A percentile compares a stretch with the other conserved stretches of the same genome.
Evolutionary conservation across 2,113 vertebrate genomes (phyloP).

Genomic region (Oncorhynchus clarkii): DNA sequence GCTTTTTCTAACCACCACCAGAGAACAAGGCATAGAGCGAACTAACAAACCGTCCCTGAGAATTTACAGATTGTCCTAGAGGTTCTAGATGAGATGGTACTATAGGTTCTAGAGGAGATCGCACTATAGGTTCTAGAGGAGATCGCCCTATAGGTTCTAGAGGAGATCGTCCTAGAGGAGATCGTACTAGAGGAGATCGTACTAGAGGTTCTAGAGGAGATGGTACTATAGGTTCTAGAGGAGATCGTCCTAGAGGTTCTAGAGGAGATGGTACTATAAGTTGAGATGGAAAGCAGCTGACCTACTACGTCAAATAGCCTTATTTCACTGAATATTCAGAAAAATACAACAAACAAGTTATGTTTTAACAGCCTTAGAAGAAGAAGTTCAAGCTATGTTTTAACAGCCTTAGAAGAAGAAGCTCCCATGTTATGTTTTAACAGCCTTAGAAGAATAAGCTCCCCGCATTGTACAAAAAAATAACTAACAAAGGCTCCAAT

Average conservation of each 20-base stretch:
- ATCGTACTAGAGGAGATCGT: neutral
- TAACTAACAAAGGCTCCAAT: constrained; percentile 75
- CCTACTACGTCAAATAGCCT: constrained; percentile 28
- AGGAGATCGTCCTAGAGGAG: neutral
- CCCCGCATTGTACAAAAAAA: constrained; percentile 57
- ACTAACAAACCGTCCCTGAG: constrained; percentile 68
- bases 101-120: too few species aligned
- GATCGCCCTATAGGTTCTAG: too few species aligned
- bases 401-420: constrained; percentile 17
- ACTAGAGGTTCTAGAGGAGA: too few species aligned
- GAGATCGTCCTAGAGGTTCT: neutral
- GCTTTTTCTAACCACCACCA: neutral
- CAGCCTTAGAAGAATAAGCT: constrained; percentile 25
- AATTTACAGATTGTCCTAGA: constrained; percentile 29
- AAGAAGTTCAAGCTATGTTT: neutral
- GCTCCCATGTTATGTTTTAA: neutral
- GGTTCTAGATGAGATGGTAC: neutral
- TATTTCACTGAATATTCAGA: constrained; percentile 19
- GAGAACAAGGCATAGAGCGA: neutral
- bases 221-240: too few species aligned
- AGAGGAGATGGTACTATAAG: neutral
- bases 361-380: constrained; percentile 15
- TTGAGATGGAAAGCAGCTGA: constrained; percentile 31
- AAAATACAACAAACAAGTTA: constrained; percentile 1
- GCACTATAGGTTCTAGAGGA: too few species aligned